Evolutionary conservation across 1,140 invertebrate species (phyloP), one percentile per base, ranked within the genome.

Genomic region (Solen grandis): DNA sequence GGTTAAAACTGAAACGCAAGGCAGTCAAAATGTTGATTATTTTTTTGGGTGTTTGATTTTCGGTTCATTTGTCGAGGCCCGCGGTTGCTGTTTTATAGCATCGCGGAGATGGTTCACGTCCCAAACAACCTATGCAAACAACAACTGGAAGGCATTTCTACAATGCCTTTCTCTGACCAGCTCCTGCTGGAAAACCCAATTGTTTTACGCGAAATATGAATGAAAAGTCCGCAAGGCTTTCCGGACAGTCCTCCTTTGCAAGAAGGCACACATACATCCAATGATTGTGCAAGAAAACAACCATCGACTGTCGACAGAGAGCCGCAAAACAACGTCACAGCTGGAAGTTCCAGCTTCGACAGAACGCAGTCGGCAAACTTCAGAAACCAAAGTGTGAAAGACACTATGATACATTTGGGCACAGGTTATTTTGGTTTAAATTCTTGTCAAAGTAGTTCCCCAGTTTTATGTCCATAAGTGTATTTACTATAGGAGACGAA

Each of bases 191-290:
- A n/a, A n/a, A 97, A 97, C 90, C 97, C 97, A 0, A 94, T 97
- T 46, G 94, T n/a, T 97, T 1, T 97, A 97, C 90, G 97, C 96
- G 86, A n/a, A 94, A 96, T 83, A 96, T 97, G 95, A 97, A 96
- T 27, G 94, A 95, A 38, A 96, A 96, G 90, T 97, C 88, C 94
- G 96, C 82, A 85, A 81, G 60, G 86, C 76, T 29, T 86, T 88
- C 65, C 29, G 50, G 14, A 76, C 65, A 13, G 36, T 88, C 2
- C 35, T 86, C 35, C 22, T 31, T 1, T 85, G 86, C 55, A 70
- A 76, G 62, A 83, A 84, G 29, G 46, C 35, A 14, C 81, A 75
- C 8, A 75, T 87, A 10, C 68, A 77, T 41, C 87, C 87, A 33
- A 25, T 80, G 25, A 14, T 38, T 14, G 55, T 38, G 35, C 55